phyloP scores from a whole-genome alignment of 2,888 invertebrate genomes.

The Steromphala cineraria region DNA sequence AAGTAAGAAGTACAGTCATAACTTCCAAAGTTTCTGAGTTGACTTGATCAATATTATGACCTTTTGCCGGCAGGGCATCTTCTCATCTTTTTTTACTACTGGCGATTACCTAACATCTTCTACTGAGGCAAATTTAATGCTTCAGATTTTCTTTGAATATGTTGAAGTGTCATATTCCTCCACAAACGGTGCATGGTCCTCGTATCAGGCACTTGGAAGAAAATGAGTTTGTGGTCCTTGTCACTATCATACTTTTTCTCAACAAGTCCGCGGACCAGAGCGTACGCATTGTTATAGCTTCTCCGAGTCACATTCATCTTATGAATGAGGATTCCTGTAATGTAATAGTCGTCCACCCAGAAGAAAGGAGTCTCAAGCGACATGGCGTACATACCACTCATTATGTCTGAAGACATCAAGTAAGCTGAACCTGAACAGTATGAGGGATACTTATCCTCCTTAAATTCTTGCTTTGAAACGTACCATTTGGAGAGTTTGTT shows the following conservation, averaged over 20 bases:
- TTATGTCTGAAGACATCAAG: slow-evolving; percentile 81
- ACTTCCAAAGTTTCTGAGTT: too few relatives aligned
- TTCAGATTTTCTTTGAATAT: neutral
- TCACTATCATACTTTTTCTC: slow-evolving; percentile 62
- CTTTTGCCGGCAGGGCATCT: neutral
- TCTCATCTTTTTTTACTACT: neutral
- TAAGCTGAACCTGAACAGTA: slow-evolving; percentile 77
- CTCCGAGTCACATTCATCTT: slow-evolving; percentile 60
- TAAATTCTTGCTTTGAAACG: slow-evolving; percentile 73
- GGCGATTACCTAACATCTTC: neutral
- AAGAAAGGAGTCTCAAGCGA: slow-evolving; percentile 84
- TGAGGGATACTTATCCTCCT: slow-evolving; percentile 72
- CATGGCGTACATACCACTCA: slow-evolving; percentile 79
- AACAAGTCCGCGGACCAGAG: slow-evolving; percentile 61
- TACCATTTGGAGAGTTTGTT: slow-evolving; percentile 76
- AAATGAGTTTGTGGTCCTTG: slow-evolving; percentile 56
- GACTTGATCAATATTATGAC: too few relatives aligned
- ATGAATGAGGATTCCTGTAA: slow-evolving; percentile 85
- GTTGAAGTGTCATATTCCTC: slow-evolving; percentile 19
- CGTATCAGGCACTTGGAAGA: slow-evolving; percentile 70
- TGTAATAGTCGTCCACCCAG: slow-evolving; percentile 93
- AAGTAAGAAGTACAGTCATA: too few relatives aligned
- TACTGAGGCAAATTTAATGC: too few relatives aligned
- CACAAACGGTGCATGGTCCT: slow-evolving; percentile 39
- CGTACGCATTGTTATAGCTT: slow-evolving; percentile 67